Evolutionary conservation across 2,888 invertebrate species (phyloP).

Genomic region (Megastigmus dorsalis): DNA sequence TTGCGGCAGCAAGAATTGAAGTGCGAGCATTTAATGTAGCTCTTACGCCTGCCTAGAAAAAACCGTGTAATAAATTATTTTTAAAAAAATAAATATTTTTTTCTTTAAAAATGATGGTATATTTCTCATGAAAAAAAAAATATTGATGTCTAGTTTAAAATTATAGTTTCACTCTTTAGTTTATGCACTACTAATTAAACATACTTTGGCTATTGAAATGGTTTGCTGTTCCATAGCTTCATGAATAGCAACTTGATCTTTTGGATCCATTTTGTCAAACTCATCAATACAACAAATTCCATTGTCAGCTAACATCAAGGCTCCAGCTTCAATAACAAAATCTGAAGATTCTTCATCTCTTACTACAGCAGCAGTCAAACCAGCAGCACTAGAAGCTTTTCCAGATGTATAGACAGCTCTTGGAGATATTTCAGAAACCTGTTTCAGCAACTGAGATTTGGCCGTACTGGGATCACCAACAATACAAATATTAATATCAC

Average conservation of each 20-base stretch:
- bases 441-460: slow-evolving; percentile 97
- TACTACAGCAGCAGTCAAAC: slow-evolving; percentile 98
- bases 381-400: slow-evolving; percentile 98
- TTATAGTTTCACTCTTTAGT: neutral
- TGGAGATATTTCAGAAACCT: slow-evolving; percentile 94
- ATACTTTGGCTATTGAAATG: slow-evolving; percentile 95
- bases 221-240: slow-evolving; percentile 99
- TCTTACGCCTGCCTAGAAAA: slow-evolving; percentile 89
- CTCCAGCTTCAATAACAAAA: slow-evolving; percentile 99
- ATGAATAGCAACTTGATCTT: slow-evolving; percentile 99
- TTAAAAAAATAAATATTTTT: neutral
- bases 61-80: neutral
- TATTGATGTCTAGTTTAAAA: neutral
- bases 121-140: neutral
- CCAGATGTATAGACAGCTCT: slow-evolving; percentile 99
- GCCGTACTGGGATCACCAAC: slow-evolving; percentile 99
- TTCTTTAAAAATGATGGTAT: neutral
- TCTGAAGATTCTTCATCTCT: slow-evolving; percentile 98
- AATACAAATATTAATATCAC: slow-evolving; percentile 97
- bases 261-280: slow-evolving; percentile 99
- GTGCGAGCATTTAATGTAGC: slow-evolving; percentile 98
- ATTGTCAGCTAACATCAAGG: slow-evolving; percentile 98
- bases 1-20: slow-evolving; percentile 98
- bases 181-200: neutral
- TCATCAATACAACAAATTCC: slow-evolving; percentile 99